These are phyloP conservation scores for Gastrophryne carolinensis DNA, from an alignment of 2,797 vertebrate genomes.

Conservation along the genomic window DNA sequence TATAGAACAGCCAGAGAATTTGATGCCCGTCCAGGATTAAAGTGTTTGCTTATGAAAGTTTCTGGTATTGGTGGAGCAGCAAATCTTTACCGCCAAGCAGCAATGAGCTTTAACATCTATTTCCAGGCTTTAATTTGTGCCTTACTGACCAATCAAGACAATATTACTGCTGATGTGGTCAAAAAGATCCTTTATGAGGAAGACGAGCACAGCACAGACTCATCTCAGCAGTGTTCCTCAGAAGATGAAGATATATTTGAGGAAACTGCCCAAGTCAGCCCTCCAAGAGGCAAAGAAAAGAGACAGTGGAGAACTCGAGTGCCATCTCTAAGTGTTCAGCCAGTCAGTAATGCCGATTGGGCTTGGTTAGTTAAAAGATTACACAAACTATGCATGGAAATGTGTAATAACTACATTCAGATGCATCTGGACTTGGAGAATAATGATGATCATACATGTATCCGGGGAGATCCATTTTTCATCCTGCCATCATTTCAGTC, in stretches of 20 bases:
- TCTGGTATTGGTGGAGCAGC: constrained; percentile 92
- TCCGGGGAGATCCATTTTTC: constrained; percentile 76
- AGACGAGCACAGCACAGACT: constrained; percentile 89
- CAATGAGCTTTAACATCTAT: constrained; percentile 97
- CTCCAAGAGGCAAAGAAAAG: constrained; percentile 84
- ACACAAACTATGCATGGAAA: constrained; percentile 91
- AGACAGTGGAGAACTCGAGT: constrained; percentile 81
- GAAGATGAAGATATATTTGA: constrained; percentile 98
- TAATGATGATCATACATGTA: constrained; percentile 75
- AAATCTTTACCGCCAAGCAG: constrained; percentile 93
- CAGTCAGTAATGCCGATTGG: constrained; percentile 86
- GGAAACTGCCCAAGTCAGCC: constrained; percentile 95
- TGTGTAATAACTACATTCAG: constrained; percentile 94
- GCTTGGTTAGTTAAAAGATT: constrained; percentile 91
- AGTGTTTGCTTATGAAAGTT: constrained; percentile 96
- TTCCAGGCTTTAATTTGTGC: constrained; percentile 91
- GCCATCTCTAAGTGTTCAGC: constrained; percentile 86
- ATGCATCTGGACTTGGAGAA: constrained; percentile 92
- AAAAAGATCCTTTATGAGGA: constrained; percentile 92
- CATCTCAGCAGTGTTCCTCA: constrained; percentile 89
- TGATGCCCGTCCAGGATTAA: constrained; percentile 90
- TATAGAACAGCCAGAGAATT: constrained; percentile 93
- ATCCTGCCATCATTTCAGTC: constrained; percentile 88
- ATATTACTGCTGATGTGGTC: constrained; percentile 87
- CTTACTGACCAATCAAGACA: constrained; percentile 84